Conservation (phyloP, 1,140 invertebrate genomes). For the Aculops lycopersici region DNA sequence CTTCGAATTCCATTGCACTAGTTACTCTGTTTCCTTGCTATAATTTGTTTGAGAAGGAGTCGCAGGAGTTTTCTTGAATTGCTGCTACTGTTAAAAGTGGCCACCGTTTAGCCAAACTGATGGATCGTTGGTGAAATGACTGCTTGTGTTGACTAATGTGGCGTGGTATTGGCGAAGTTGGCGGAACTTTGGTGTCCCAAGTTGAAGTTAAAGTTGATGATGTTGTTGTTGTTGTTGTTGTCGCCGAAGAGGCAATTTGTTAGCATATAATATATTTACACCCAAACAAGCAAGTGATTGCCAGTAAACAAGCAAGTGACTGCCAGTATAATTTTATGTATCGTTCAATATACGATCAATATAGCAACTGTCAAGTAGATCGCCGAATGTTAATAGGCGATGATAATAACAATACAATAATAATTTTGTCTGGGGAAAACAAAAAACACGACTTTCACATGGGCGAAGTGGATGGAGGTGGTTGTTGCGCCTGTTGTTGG, state of each 20-base stretch:
- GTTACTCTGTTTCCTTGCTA: background rate
- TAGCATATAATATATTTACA: background rate
- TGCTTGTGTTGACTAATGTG: background rate
- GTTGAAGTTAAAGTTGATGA: background rate
- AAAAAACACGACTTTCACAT: background rate
- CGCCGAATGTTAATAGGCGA: background rate
- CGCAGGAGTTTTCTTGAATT: too few species aligned
- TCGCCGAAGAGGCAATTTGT: background rate
- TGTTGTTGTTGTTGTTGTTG: background rate
- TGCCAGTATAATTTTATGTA: background rate
- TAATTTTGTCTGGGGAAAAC: background rate
- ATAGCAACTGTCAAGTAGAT: background rate
- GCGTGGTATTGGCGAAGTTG: background rate
- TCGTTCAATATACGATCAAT: background rate
- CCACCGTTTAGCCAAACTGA: background rate
- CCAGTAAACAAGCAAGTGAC: background rate
- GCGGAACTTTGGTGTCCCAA: background rate
- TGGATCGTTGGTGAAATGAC: background rate
- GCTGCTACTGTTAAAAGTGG: background rate
- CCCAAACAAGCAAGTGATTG: background rate
- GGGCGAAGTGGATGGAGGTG: too few species aligned
- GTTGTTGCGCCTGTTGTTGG: too few species aligned
- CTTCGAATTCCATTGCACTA: background rate
- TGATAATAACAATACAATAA: background rate
- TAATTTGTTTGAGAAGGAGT: background rate